Evolutionary conservation across 2,113 vertebrate species (phyloP).

Genomic region (Oryctolagus cuniculus): mOryCun1.1 NC_091438.1:149140001-149140500

Average conservation of each 20-base stretch:
- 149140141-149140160: background rate
- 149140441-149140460: too few species aligned
- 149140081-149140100: background rate
- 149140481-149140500: background rate
- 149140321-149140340: background rate
- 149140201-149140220: constrained; percentile 7
- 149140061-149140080: background rate
- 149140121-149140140: background rate
- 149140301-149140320: background rate
- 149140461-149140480: background rate
- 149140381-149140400: too few species aligned
- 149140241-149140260: background rate
- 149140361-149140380: background rate
- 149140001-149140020: background rate
- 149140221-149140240: background rate
- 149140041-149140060: background rate
- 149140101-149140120: background rate
- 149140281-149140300: background rate
- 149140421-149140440: background rate
- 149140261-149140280: constrained; percentile 18
- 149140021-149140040: background rate
- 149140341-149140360: background rate
- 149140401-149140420: background rate
- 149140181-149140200: background rate
- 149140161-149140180: constrained; percentile 3